These are phyloP conservation scores for Hylyphantes graminicola DNA, from an alignment of 1,140 invertebrate species.

Conservation along the genomic window DNA sequence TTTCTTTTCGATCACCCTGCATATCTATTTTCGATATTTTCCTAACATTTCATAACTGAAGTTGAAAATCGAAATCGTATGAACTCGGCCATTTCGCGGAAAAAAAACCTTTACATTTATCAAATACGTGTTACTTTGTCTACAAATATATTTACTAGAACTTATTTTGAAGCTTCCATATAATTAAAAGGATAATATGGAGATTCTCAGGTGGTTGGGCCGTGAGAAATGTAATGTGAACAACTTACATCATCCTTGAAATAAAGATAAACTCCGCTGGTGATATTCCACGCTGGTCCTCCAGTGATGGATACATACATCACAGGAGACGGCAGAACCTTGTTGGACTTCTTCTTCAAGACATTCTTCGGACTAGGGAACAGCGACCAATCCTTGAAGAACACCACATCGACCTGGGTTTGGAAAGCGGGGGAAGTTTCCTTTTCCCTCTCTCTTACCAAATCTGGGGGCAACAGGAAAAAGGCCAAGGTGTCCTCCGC, in stretches of 20 bases:
- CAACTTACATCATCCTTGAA: conserved; percentile 35
- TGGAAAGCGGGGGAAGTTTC: background rate
- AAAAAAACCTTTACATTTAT: no score
- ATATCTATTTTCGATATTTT: no score
- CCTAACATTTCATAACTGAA: no score
- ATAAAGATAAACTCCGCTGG: conserved; percentile 13
- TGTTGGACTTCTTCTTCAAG: conserved; percentile 21
- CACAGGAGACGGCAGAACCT: conserved; percentile 13
- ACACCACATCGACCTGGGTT: conserved; percentile 25
- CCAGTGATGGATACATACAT: conserved; percentile 38
- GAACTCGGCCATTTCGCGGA: no score
- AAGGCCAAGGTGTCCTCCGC: conserved; percentile 1
- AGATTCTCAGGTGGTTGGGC: no score
- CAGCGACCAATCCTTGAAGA: conserved; percentile 36
- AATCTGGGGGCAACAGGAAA: conserved; percentile 34
- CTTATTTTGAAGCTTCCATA: no score
- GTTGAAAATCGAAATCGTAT: no score
- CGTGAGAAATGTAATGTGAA: no score
- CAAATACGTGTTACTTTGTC: no score
- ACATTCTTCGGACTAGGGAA: conserved; percentile 22
- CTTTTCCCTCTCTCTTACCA: conserved; percentile 27
- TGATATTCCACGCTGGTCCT: conserved; percentile 46
- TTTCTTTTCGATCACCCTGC: no score
- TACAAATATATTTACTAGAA: no score
- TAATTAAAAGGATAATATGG: no score